A percentile compares a stretch with the other conserved stretches of the same genome.
Evolutionary conservation across 2,797 vertebrate genomes (phyloP).

Genomic region (Scolopax rusticola): DNA sequence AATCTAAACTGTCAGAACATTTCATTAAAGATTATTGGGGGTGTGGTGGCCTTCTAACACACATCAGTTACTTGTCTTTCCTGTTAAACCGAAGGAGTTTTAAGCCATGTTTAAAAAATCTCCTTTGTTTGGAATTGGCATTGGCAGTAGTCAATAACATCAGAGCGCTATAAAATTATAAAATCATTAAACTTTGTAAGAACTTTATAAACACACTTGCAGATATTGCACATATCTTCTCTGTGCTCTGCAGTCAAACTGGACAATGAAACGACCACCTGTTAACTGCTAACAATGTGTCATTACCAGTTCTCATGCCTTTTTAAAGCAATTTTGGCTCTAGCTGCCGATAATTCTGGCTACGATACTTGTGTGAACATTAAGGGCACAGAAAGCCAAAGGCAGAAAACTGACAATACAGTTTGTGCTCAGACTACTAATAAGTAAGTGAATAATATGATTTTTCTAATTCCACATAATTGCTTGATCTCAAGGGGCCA

Average conservation of each 20-base stretch:
- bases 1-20: background rate
- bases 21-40: background rate
- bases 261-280: constrained; percentile 87
- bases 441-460: constrained; percentile 79
- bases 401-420: constrained; percentile 83
- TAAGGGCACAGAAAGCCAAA: constrained; percentile 84
- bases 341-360: constrained; percentile 81
- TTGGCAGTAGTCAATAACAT: constrained; percentile 61
- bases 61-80: constrained; percentile 53
- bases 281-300: constrained; percentile 86
- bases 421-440: constrained; percentile 83
- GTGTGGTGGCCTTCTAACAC: background rate
- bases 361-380: constrained; percentile 84
- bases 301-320: constrained; percentile 82
- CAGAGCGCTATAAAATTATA: constrained; percentile 51
- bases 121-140: constrained; percentile 73
- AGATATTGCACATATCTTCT: constrained; percentile 78
- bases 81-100: constrained; percentile 25
- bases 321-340: constrained; percentile 86
- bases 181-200: constrained; percentile 74
- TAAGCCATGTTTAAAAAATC: constrained; percentile 65
- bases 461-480: constrained; percentile 79
- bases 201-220: constrained; percentile 76
- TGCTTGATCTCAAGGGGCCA: constrained; percentile 75
- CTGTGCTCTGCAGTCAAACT: constrained; percentile 81